Conservation (phyloP, 2,113 vertebrate genomes). For the Beaufortia kweichowensis region DNA sequence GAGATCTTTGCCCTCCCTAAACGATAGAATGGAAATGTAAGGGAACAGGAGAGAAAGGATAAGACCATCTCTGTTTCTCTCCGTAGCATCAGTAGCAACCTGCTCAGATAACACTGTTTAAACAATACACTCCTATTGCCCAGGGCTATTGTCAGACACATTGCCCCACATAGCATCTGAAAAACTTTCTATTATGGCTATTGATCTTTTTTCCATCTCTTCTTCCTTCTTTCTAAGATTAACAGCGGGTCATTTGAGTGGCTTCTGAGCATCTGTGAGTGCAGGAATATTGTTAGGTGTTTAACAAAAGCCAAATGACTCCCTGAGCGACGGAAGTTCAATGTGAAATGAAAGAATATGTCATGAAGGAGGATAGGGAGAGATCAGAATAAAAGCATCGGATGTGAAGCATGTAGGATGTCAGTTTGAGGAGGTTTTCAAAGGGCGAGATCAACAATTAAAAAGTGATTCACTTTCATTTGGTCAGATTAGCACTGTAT, state of each 20-base stretch:
- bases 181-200: slow-evolving; percentile 53
- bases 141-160: slow-evolving; percentile 68
- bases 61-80: slow-evolving; percentile 29
- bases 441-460: slow-evolving; percentile 56
- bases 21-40: slow-evolving; percentile 66
- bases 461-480: slow-evolving; percentile 53
- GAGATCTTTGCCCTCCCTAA: slow-evolving; percentile 60
- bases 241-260: slow-evolving; percentile 34
- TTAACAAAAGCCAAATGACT: slow-evolving; percentile 48
- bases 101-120: slow-evolving; percentile 53
- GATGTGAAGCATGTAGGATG: slow-evolving; percentile 51
- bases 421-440: slow-evolving; percentile 55
- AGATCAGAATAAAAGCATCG: slow-evolving; percentile 38
- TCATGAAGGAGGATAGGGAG: slow-evolving; percentile 27
- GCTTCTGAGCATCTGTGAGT: slow-evolving; percentile 32
- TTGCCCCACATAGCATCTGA: slow-evolving; percentile 37
- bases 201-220: slow-evolving; percentile 44
- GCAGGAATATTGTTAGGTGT: slow-evolving; percentile 41
- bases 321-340: slow-evolving; percentile 42
- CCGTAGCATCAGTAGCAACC: slow-evolving; percentile 38
- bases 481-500: slow-evolving; percentile 50
- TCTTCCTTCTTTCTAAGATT: slow-evolving; percentile 11
- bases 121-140: slow-evolving; percentile 63
- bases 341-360: slow-evolving; percentile 53
- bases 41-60: slow-evolving; percentile 60